Conservation (phyloP, 2,797 vertebrate genomes). For the Garrulus glandarius region DNA sequence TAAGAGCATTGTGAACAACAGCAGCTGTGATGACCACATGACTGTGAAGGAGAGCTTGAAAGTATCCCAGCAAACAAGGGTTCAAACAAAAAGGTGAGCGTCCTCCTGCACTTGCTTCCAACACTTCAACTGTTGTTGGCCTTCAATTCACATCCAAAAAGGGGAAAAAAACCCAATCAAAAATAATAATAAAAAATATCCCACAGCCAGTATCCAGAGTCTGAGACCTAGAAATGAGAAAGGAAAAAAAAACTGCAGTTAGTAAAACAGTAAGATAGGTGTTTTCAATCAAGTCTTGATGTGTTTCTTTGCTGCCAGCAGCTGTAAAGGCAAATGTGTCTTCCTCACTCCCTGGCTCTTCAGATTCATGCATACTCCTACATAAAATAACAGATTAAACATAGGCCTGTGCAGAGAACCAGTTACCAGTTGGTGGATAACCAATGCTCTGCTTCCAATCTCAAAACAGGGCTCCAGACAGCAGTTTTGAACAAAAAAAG, state of each 20-base stretch:
- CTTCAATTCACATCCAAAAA: constrained; percentile 51
- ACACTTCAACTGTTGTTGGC: constrained; percentile 6
- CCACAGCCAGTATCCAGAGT: constrained; percentile 67
- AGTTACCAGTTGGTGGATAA: background rate
- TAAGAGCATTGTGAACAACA: constrained; percentile 87
- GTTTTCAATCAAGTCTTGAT: constrained; percentile 6
- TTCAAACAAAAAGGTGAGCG: constrained; percentile 47
- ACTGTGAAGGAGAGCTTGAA: constrained; percentile 72
- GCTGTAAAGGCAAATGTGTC: constrained; percentile 22
- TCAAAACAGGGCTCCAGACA: background rate
- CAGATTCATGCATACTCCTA: background rate
- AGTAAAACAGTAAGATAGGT: constrained; percentile 16
- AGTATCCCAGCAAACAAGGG: constrained; percentile 44
- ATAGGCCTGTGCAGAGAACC: background rate
- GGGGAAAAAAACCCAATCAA: background rate
- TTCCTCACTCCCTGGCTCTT: background rate
- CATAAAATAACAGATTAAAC: background rate
- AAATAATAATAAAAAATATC: constrained; percentile 3
- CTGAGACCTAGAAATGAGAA: constrained; percentile 67
- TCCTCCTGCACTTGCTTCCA: constrained; percentile 51
- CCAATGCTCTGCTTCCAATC: background rate
- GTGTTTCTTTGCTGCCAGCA: constrained; percentile 12
- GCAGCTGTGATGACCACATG: constrained; percentile 93
- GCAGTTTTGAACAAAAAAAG: background rate
- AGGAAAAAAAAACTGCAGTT: background rate